Conservation (phyloP, 2,888 invertebrate species). For the Amblyjoppa fuscipennis region DNA sequence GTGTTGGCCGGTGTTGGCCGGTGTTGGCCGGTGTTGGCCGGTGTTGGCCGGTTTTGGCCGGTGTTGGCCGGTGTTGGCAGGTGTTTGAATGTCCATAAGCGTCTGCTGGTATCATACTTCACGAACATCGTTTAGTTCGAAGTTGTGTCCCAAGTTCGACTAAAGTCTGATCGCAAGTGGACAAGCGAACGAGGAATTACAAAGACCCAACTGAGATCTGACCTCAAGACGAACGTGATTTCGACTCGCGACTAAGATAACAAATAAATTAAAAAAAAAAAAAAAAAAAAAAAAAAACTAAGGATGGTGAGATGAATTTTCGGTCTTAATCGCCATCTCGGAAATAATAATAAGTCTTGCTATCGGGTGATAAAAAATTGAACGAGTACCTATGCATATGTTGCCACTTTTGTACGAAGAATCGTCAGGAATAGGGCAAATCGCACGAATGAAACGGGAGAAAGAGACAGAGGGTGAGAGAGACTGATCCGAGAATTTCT, state of each 20-base stretch:
- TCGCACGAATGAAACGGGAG: constrained; percentile 73
- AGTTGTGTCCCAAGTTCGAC: no score
- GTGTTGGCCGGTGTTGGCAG: no score
- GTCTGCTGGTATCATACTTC: no score
- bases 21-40: no score
- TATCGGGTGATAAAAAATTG: neutral
- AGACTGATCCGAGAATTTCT: constrained; percentile 81
- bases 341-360: neutral
- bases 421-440: constrained; percentile 53
- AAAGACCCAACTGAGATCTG: no score
- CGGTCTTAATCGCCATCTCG: neutral
- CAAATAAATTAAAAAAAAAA: neutral
- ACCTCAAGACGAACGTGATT: neutral
- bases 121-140: no score
- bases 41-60: no score
- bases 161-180: no score
- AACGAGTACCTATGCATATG: neutral
- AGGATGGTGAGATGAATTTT: neutral
- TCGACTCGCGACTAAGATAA: neutral
- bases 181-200: no score
- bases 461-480: constrained; percentile 66
- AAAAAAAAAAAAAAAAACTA: neutral
- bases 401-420: neutral
- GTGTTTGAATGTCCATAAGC: no score
- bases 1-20: no score